These are phyloP conservation scores for Rhyzopertha dominica DNA, from an alignment of 1,140 invertebrate species.

Conservation along the genomic window DNA sequence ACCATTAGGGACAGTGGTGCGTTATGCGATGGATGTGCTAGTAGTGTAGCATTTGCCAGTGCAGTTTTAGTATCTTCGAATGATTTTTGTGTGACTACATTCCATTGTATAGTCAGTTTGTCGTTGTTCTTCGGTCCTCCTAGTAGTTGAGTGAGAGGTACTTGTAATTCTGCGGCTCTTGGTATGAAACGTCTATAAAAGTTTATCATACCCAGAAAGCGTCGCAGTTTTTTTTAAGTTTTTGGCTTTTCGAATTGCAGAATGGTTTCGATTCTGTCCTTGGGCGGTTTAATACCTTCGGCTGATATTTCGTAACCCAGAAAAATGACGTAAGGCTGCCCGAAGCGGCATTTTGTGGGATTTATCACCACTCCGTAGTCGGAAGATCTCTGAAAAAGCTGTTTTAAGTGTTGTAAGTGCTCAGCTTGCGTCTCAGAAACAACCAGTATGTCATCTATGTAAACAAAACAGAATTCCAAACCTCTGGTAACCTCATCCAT, in stretches of 20 bases:
- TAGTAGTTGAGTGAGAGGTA: too few species aligned
- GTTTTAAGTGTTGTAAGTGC: constrained; percentile 17
- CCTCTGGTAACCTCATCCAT: constrained; percentile 28
- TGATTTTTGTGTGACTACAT: constrained; percentile 8
- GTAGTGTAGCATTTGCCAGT: constrained; percentile 31
- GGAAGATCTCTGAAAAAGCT: constrained; percentile 15
- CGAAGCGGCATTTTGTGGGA: constrained; percentile 5
- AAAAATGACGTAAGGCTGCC: too few species aligned
- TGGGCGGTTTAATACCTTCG: constrained; percentile 24
- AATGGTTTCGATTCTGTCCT: constrained; percentile 20
- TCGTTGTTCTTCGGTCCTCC: too few species aligned
- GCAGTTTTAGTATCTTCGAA: constrained; percentile 22
- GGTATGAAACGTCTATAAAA: too few species aligned
- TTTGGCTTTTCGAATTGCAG: too few species aligned
- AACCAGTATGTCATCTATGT: constrained; percentile 25
- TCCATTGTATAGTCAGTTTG: too few species aligned
- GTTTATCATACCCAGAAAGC: constrained; percentile 37
- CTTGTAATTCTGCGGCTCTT: too few species aligned
- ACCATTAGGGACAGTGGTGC: constrained; percentile 18
- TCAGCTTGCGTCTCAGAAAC: constrained; percentile 16
- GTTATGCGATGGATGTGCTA: constrained; percentile 27
- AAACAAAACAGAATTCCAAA: constrained; percentile 12
- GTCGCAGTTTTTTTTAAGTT: too few species aligned
- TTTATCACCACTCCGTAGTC: constrained; percentile 8
- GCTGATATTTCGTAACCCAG: too few species aligned